A percentile compares a stretch with the other conserved stretches of the same genome.
Conservation (phyloP, 1,140 invertebrate genomes). For the Phortica variegata region DNA sequence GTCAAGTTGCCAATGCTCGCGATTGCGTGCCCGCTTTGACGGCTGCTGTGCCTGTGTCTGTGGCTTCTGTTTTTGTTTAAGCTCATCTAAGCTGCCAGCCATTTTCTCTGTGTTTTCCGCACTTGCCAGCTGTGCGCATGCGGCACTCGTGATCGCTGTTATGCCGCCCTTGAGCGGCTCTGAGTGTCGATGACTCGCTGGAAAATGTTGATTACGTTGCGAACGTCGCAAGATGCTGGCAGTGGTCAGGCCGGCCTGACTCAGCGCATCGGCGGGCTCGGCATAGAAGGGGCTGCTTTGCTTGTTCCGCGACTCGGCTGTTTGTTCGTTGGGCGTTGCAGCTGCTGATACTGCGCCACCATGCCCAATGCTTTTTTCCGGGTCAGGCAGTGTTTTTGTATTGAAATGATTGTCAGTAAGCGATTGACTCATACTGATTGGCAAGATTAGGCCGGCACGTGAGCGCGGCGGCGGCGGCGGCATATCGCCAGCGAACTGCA, state of each 20-base stretch:
- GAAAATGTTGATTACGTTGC: constrained; percentile 41
- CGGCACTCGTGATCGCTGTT: constrained; percentile 7
- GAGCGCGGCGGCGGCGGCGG: constrained; percentile 38
- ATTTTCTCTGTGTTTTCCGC: constrained; percentile 49
- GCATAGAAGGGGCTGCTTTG: constrained; percentile 86
- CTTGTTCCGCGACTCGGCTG: constrained; percentile 44
- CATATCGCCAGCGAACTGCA: constrained; percentile 44
- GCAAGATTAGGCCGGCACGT: constrained; percentile 39
- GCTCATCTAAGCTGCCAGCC: constrained; percentile 46
- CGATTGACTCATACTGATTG: constrained; percentile 35
- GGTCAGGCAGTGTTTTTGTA: constrained; percentile 4
- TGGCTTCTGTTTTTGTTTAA: constrained; percentile 47
- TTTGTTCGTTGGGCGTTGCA: constrained; percentile 42
- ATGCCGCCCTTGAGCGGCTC: constrained; percentile 60
- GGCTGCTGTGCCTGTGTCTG: constrained; percentile 29
- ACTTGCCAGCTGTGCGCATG: constrained; percentile 26
- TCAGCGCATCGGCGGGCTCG: constrained; percentile 84
- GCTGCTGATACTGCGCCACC: constrained; percentile 21
- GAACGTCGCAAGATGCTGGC: constrained; percentile 49
- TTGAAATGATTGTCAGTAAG: constrained; percentile 21
- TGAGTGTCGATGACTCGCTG: constrained; percentile 61
- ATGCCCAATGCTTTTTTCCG: too few relatives aligned
- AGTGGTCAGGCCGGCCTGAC: constrained; percentile 57
- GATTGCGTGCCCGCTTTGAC: constrained; percentile 43
- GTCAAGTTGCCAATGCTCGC: constrained; percentile 77